phyloP scores from a whole-genome alignment of 2,113 vertebrate genomes.

The Castor canadensis region DNA sequence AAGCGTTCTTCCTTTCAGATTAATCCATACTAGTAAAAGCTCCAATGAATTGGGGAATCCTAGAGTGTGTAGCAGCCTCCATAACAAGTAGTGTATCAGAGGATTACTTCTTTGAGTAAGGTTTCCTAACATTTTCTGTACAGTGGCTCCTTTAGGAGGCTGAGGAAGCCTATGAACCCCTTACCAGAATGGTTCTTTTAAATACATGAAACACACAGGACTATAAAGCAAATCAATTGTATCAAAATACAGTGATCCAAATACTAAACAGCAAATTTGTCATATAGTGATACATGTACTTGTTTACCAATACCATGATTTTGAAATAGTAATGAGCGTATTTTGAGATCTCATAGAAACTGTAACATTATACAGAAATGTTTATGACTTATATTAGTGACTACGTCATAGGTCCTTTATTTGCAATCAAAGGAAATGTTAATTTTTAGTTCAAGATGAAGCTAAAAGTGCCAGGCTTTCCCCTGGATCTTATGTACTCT shows the following conservation, averaged over 20 bases:
- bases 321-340: neutral
- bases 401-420: conserved; percentile 35
- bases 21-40: conserved; percentile 52
- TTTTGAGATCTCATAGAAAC: conserved; percentile 8
- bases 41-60: conserved; percentile 57
- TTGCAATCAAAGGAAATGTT: conserved; percentile 48
- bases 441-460: conserved; percentile 19
- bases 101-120: conserved; percentile 58
- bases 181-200: neutral
- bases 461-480: neutral
- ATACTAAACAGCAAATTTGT: conserved; percentile 19
- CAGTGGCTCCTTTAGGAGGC: neutral
- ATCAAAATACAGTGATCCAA: conserved; percentile 25
- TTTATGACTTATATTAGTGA: conserved; percentile 28
- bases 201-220: neutral
- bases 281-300: neutral
- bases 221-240: neutral
- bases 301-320: conserved; percentile 5
- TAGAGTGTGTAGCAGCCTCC: conserved; percentile 55
- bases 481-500: conserved; percentile 22
- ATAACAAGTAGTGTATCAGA: conserved; percentile 62
- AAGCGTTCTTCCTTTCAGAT: conserved; percentile 53
- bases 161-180: neutral
- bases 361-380: conserved; percentile 31
- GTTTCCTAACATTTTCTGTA: neutral